Conservation (phyloP, 1,140 invertebrate genomes). For the Trichonephila inaurata region DNA sequence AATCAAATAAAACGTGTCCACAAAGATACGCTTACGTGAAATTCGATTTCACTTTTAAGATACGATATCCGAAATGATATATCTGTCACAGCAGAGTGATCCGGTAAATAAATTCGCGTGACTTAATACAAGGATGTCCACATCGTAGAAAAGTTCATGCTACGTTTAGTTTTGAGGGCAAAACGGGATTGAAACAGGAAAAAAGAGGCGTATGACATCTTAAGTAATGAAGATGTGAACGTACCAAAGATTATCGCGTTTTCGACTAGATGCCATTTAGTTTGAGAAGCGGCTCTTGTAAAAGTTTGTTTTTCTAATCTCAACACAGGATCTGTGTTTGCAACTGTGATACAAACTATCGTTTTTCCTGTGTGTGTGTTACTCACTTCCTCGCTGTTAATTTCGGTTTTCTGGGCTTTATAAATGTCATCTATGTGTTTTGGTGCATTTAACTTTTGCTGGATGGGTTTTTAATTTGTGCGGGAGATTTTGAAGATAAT, state of each 20-base stretch:
- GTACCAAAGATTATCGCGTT: too few relatives aligned
- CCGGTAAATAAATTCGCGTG: conserved; percentile 29
- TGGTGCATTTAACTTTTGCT: neutral
- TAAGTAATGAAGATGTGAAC: neutral
- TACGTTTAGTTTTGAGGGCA: conserved; percentile 18
- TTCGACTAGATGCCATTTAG: neutral
- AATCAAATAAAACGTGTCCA: neutral
- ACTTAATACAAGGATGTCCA: neutral
- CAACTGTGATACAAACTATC: neutral
- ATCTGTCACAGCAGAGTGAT: neutral
- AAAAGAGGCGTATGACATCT: neutral
- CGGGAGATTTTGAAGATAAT: neutral
- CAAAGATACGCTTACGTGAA: neutral
- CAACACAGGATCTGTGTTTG: neutral
- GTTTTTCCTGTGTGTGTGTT: neutral
- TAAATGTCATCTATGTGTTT: neutral
- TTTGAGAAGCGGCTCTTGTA: neutral
- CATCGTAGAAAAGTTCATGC: neutral
- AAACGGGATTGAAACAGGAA: neutral
- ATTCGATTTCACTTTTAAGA: neutral
- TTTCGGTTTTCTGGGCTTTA: neutral
- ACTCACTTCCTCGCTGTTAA: neutral
- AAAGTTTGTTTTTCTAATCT: neutral
- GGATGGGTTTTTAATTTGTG: neutral
- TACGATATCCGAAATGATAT: conserved; percentile 2